Evolutionary conservation across 2,888 invertebrate genomes (phyloP), one percentile per base, ranked within the genome.

Genomic region (Spodoptera exigua): DNA sequence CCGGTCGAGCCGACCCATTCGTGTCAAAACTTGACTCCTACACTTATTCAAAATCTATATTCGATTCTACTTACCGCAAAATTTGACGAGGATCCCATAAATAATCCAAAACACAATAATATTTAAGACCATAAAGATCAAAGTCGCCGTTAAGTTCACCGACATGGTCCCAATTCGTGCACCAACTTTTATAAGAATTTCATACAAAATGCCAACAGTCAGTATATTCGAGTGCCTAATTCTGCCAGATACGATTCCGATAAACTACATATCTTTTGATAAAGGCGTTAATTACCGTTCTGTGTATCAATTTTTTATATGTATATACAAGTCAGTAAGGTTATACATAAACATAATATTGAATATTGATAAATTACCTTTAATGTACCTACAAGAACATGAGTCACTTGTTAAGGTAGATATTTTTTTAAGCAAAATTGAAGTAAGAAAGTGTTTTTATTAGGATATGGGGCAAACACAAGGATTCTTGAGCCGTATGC

Each of bases 51-150:
- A n/a, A n/a, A n/a, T n/a, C n/a, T n/a, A n/a, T n/a, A n/a, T n/a
- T n/a, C 11, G 3, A 3, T 34, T 0, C 4, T 1, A 88, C 92
- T 91, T 56, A 92, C 92, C 92, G 34, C 86, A 88, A 55, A 76
- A 80, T 65, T 70, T 86, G 10, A 90, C 80, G 7, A 91, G 66
- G 2, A 89, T 52, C 1, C 78, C 84, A 58, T 92, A 92, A 12
- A 92, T 76, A 7, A 86, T 27, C 84, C 85, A 89, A 66, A 92
- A 89, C 1, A 91, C 46, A 0, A 83, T 45, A 39, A 92, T 78
- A 53, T 90, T 90, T 0, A 88, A 1, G 0, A 76, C 47, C 83
- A 92, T 82, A 70, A 91, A 90, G 17, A 87, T 40, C 3, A 91
- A 53, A 27, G 88, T 76, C 5, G 78, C 79, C 0, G 69, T 65